phyloP scores from a whole-genome alignment of 2,113 vertebrate genomes.

The Philantomba maxwellii region DNA sequence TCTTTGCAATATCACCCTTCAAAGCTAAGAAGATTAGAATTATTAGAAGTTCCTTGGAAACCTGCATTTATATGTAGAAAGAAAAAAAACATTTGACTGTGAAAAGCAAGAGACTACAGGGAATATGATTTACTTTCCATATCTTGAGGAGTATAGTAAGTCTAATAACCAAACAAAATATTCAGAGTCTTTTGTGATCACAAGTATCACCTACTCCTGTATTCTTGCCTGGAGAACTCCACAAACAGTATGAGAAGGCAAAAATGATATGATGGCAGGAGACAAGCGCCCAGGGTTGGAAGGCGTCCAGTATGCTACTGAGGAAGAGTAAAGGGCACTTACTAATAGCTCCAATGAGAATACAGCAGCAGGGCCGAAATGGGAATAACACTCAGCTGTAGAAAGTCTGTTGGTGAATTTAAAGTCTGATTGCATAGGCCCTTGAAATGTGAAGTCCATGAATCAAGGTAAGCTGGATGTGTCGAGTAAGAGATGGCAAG shows the following conservation, averaged over 20 bases:
- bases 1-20: background rate
- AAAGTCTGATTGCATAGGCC: background rate
- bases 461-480: background rate
- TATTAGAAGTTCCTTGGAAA: background rate
- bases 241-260: background rate
- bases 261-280: background rate
- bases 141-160: constrained; percentile 29
- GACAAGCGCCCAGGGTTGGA: background rate
- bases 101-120: background rate
- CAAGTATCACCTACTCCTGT: background rate
- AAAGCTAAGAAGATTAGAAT: background rate
- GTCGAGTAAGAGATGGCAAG: background rate
- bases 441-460: background rate
- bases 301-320: background rate
- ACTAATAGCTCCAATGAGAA: background rate
- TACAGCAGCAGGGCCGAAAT: background rate
- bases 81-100: background rate
- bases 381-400: background rate
- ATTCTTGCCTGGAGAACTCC: background rate
- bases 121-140: background rate
- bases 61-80: background rate
- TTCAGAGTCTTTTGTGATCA: background rate
- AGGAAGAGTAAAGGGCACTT: background rate
- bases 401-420: background rate
- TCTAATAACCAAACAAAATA: background rate